Base-by-base conservation (phyloP, 2,113 vertebrate species). In the Naja naja region DNA sequence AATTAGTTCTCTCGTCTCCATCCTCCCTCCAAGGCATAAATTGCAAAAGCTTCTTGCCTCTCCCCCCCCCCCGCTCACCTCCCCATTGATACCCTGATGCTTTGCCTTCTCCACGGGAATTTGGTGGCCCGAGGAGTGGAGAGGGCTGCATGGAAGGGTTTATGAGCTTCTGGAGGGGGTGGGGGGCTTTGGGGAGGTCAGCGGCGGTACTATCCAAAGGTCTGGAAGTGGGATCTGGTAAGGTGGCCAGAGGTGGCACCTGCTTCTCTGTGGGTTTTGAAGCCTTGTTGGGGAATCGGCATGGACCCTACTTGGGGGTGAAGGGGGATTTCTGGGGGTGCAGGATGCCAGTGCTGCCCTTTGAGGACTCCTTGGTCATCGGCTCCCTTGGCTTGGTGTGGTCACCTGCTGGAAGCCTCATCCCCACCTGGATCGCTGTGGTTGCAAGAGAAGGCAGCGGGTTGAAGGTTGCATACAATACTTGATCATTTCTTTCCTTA, bases 281-380 rank as follows among this genome's bases (percentile, higher is more conserved):
- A 60, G 25, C 3, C 12, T 85, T 2, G 43, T 27, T 52, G 56
- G 45, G 85, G 25, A 4, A 49, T 43, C 39, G 45, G 45, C 45
- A 5, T 27, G 11, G 10, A 10, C 20, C 0, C 0, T 16, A 49
- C 4, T 0, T 11, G 30, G 27, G 23, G 39, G 18, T 60, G 74
- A 43, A 39, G 69, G 90, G 86, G 53, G 85, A 2, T 91, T 91
- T 90, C 39, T 30, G 88, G 52, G 74, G 52, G 10, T 1, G 5
- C 5, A 11, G 18, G 4, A n/a, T 23, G 3, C 25, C 27, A 14
- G 52, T 2, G n/a, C 34, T 34, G 20, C 25, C 54, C 47, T 18
- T 14, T 25, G 5, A 47, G 39, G 16, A 6, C 55, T 34, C 5
- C 53, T 6, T 10, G 5, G 47, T 27, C 60, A 10, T 43, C 3